Percentiles rank a stretch among this genome's conserved stretches.
Conservation (phyloP, 2,888 invertebrate genomes). For the Tenodera sinensis region DNA sequence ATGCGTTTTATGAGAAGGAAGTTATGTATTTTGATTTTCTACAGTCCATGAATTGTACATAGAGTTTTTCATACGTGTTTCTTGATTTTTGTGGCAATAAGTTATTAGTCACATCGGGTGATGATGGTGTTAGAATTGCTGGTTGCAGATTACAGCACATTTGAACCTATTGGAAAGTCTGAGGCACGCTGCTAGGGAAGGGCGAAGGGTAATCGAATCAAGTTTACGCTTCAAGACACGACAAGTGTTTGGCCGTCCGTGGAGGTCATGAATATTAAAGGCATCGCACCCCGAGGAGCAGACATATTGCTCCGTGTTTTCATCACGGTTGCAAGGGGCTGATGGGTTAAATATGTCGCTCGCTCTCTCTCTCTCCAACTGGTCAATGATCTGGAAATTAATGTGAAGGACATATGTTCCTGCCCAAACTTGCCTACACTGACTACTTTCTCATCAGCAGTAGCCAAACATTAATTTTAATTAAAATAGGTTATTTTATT, state of each 20-base stretch:
- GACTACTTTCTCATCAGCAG: too few relatives aligned
- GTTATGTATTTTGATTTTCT: too few relatives aligned
- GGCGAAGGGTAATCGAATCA: neutral
- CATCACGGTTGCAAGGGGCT: neutral
- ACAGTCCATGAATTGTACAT: too few relatives aligned
- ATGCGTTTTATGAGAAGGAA: too few relatives aligned
- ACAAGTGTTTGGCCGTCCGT: conserved; percentile 1
- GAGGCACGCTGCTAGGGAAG: neutral
- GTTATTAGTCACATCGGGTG: too few relatives aligned
- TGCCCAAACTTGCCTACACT: too few relatives aligned
- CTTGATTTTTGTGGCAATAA: too few relatives aligned
- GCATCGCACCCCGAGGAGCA: neutral
- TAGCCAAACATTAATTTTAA: too few relatives aligned
- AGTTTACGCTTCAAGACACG: conserved; percentile 10
- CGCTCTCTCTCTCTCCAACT: neutral
- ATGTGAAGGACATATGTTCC: conserved; percentile 2
- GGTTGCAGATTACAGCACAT: too few relatives aligned
- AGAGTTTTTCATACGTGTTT: too few relatives aligned
- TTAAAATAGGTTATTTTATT: too few relatives aligned
- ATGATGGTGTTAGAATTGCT: neutral
- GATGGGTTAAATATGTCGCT: conserved; percentile 8
- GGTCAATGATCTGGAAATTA: neutral
- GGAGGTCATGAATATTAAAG: conserved; percentile 9
- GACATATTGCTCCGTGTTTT: conserved; percentile 3
- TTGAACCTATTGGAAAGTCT: too few relatives aligned